Evolutionary conservation across 2,113 vertebrate genomes (phyloP).

Genomic region (Cnemophilus loriae): DNA sequence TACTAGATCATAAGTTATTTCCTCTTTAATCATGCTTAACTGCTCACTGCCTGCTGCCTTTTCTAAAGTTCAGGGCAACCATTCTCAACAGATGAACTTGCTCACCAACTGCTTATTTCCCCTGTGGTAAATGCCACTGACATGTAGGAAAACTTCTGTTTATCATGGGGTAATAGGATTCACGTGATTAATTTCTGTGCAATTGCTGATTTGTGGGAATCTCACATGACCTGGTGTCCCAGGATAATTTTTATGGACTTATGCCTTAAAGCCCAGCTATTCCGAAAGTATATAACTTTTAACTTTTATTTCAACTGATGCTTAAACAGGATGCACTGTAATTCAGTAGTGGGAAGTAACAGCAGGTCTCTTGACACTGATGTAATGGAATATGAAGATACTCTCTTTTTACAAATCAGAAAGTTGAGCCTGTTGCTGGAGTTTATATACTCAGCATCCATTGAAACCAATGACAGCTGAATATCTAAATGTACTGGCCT

Average conservation of each 20-base stretch:
- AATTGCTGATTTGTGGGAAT: neutral
- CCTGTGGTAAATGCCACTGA: neutral
- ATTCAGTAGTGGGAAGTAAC: neutral
- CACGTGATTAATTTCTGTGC: neutral
- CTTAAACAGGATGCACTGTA: neutral
- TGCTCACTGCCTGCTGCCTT: neutral
- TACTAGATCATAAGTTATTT: neutral
- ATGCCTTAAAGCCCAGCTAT: neutral
- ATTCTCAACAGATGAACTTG: neutral
- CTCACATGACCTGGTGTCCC: neutral
- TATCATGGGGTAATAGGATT: neutral
- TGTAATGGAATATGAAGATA: neutral
- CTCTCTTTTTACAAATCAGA: neutral
- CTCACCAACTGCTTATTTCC: neutral
- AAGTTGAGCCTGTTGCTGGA: neutral
- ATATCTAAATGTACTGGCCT: neutral
- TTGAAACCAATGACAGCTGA: neutral
- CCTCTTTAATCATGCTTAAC: neutral
- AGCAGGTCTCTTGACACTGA: neutral
- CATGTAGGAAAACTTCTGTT: neutral
- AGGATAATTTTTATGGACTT: neutral
- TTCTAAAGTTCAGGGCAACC: neutral
- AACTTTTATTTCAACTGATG: neutral
- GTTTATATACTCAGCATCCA: neutral
- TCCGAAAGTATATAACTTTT: neutral